Evolutionary conservation across 2,113 vertebrate genomes (phyloP), one percentile per base, ranked within the genome.

Genomic region (Archilochus colubris): DNA sequence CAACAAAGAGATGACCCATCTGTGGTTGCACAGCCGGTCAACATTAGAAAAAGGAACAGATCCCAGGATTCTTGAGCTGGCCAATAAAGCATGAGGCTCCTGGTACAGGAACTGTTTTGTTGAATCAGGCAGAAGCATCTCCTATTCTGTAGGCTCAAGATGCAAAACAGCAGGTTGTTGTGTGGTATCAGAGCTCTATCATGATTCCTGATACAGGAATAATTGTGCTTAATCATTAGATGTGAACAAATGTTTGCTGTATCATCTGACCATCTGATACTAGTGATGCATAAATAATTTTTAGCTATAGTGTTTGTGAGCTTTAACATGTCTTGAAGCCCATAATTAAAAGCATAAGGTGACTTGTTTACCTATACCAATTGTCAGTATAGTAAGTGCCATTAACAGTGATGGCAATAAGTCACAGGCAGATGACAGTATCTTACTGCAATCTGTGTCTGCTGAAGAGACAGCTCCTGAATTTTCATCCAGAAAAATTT

Each of bases 221-320:
- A 84, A 91, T 81, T 93, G 50, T 76, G 59, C 68, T 68, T 70
- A 40, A 69, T 73, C 50, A 21, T 67, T 61, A 94, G 48, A 59
- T 82, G 21, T 72, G 57, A 91, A 64, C 48, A 82, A 86, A 82
- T 83, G 21, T 91, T 96, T 87, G 67, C 70, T 33, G 22, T 89
- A 76, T 93, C 53, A 51, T 76, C 78, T 91, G 91, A 18, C 76
- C 53, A n/a, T 67, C 55, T 77, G 82, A 75, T 94, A 86, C 30
- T 79, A 80, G 38, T 62, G 51, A 43, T 84, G 36, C 36, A 87
- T 93, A 91, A 96, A 93, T 93, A 90, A 87, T 91, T 92, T 81
- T 67, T 67, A 67, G 53, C 50, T 69, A 61, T 69, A 69, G 55
- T 63, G 44, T 73, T 88, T 78, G 58, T 63, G 55, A 86, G 74